Evolutionary conservation across 2,888 invertebrate species (phyloP).

Genomic region (Drosophila imparisetae): DNA sequence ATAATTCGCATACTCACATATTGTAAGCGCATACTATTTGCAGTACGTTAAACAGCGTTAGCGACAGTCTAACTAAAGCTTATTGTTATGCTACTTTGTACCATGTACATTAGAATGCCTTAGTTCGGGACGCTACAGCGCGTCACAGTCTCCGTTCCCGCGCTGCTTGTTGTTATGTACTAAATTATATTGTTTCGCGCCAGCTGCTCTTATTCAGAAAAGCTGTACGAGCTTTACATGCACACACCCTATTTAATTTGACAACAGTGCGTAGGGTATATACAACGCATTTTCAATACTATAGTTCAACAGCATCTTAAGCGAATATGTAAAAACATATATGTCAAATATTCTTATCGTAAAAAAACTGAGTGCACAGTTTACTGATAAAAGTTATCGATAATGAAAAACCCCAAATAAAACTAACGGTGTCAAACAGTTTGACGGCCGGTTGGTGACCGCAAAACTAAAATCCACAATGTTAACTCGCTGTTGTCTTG

Average conservation of each 20-base stretch:
- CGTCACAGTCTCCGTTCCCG: conserved; percentile 14
- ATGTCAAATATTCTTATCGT: background rate
- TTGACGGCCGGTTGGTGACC: background rate
- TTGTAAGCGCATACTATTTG: conserved; percentile 9
- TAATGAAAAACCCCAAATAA: background rate
- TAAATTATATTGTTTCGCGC: conserved; percentile 30
- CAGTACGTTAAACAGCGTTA: conserved; percentile 4
- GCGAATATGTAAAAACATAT: background rate
- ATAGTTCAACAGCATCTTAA: background rate
- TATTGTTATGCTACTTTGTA: conserved; percentile 39
- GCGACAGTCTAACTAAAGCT: conserved; percentile 25
- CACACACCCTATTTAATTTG: background rate
- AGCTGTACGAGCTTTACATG: conserved; percentile 20
- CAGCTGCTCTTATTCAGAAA: conserved; percentile 35
- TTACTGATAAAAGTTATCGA: background rate
- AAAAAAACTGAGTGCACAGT: background rate
- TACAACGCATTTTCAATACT: background rate
- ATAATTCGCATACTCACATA: conserved; percentile 45
- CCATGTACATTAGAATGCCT: conserved; percentile 23
- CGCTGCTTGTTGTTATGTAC: conserved; percentile 34
- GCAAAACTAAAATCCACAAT: background rate
- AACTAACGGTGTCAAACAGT: background rate
- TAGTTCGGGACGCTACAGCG: conserved; percentile 17
- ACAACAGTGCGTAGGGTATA: background rate
- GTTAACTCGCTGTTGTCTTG: background rate